Evolutionary conservation across 2,797 vertebrate genomes (phyloP).

Genomic region (Luscinia luscinia): DNA sequence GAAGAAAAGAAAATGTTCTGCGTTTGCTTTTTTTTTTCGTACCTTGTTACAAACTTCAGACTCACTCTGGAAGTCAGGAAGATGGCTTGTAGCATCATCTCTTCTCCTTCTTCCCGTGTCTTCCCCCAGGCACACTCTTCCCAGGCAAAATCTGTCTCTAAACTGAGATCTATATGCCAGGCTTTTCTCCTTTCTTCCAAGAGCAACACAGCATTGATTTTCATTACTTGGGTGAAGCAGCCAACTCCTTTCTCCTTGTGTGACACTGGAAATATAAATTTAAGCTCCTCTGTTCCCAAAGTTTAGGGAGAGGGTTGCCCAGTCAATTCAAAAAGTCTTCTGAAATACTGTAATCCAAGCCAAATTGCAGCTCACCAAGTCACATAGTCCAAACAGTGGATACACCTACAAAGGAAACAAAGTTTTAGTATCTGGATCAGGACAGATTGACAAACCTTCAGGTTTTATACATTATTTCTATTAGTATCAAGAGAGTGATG

Average conservation of each 20-base stretch:
- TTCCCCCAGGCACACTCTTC: not conserved
- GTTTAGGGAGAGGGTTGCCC: not conserved
- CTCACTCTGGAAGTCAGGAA: not conserved
- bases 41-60: slow-evolving; percentile 7
- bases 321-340: not conserved
- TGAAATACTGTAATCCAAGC: slow-evolving; percentile 7
- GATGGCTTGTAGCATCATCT: not conserved
- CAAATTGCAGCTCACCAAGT: not conserved
- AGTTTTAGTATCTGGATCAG: not conserved
- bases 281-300: not conserved
- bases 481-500: not conserved
- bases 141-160: not conserved
- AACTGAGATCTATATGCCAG: not conserved
- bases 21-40: rapidly evolving
- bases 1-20: not conserved
- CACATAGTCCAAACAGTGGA: not conserved
- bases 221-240: not conserved
- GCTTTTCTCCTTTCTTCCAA: not conserved
- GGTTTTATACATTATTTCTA: not conserved
- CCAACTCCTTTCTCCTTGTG: not conserved
- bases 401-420: not conserved
- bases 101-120: not conserved
- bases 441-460: not conserved
- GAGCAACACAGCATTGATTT: not conserved
- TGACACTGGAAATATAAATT: not conserved